Percentiles rank a stretch among this genome's conserved stretches.
Conservation (phyloP, 2,888 invertebrate species). For the Eupeodes luniger region DNA sequence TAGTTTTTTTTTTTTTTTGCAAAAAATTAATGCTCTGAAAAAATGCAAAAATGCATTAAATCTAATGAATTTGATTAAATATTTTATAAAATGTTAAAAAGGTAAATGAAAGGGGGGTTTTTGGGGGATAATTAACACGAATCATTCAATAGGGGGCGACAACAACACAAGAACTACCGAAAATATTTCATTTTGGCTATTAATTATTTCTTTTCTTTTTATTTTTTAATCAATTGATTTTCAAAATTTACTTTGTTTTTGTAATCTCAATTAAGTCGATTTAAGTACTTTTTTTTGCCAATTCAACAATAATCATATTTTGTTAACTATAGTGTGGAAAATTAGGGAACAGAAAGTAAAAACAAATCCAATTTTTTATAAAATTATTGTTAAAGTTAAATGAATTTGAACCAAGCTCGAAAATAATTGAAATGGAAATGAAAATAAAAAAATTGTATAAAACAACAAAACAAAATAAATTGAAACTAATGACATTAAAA, state of each 20-base stretch:
- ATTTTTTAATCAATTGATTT: neutral
- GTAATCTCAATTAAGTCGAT: conserved; percentile 18
- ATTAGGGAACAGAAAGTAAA: conserved; percentile 34
- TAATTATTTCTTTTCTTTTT: conserved; percentile 44
- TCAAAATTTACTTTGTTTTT: conserved; percentile 25
- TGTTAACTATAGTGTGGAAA: conserved; percentile 67
- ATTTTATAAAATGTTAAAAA: conserved; percentile 21
- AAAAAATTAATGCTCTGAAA: conserved; percentile 48
- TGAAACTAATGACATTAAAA: conserved; percentile 33
- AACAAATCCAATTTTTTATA: conserved; percentile 35
- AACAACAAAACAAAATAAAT: conserved; percentile 52
- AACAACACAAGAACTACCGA: conserved; percentile 79
- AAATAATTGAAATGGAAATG: conserved; percentile 34
- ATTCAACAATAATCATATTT: conserved; percentile 75
- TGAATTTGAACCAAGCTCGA: neutral
- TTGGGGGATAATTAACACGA: conserved; percentile 75
- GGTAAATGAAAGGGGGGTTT: conserved; percentile 48
- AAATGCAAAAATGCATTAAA: conserved; percentile 65
- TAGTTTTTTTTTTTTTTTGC: conserved; percentile 20
- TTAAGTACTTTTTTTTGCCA: conserved; percentile 33
- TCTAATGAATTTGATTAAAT: conserved; percentile 58
- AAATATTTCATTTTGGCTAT: conserved; percentile 75
- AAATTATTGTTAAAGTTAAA: conserved; percentile 15
- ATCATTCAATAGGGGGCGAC: conserved; percentile 79
- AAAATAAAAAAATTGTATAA: conserved; percentile 29